Evolutionary conservation across 2,797 vertebrate species (phyloP), one percentile per base, ranked within the genome.

Genomic region (Loris lydekkerianus): DNA sequence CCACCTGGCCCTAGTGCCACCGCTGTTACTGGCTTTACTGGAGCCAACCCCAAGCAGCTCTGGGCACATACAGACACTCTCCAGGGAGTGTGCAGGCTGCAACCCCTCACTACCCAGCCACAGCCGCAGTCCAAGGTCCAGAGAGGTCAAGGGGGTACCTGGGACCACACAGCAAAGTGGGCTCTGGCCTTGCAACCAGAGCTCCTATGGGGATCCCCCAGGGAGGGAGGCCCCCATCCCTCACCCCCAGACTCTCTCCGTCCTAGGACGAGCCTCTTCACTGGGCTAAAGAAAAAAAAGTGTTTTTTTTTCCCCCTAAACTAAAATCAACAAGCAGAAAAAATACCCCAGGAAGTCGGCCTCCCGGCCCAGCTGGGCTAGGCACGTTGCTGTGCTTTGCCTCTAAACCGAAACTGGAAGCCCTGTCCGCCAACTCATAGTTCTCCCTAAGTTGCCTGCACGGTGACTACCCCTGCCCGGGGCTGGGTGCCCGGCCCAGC

Each of bases 301-400:
- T 34, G 21, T 60, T 80, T 69, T 81, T 83, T 40, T 85, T 60
- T 6, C 72, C 67, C 7, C 72, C 67, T 14, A 40, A 97, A 86
- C 94, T 91, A 53, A 95, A 80, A 92, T 49, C 94, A 65, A 65
- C 80, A 29, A 69, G 89, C 61, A 94, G 95, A 78, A 91, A 94
- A 94, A 96, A 58, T 43, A 83, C 89, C 89, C 93, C 49, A 81
- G 86, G 96, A 89, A 93, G 85, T n/a, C 18, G 18, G 76, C 56
- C 53, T 78, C 82, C 23, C 7, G 31, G 92, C 58, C 65, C 76
- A n/a, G 91, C 93, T 40, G 89, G 80, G 56, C 90, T 91, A 83
- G 95, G 96, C 95, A 70, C 21, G 7, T 2, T 3, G 43, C 89
- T 58, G 73, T 40, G 0, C 21, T 94, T 81, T 58, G 61, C 85